Evolutionary conservation across 1,140 invertebrate species (phyloP).

Genomic region (Dreissena rostriformis): DNA sequence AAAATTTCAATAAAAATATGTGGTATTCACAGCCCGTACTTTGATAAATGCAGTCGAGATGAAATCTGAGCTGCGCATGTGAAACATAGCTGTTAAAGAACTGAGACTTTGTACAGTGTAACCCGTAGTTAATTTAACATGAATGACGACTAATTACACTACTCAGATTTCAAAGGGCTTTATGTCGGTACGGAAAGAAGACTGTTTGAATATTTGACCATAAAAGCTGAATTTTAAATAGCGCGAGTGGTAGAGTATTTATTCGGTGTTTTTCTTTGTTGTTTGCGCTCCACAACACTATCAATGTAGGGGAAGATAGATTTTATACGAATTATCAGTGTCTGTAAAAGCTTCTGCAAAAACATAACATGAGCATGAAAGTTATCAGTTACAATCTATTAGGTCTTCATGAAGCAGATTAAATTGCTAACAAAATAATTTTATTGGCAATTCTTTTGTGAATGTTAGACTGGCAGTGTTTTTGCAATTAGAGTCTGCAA

Average conservation of each 20-base stretch:
- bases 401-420: too few relatives aligned
- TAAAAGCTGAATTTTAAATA: conserved; percentile 48
- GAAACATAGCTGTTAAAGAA: conserved; percentile 52
- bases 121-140: conserved; percentile 50
- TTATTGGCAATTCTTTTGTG: too few relatives aligned
- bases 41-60: conserved; percentile 32
- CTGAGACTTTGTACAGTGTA: conserved; percentile 27
- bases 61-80: conserved; percentile 46
- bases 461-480: too few relatives aligned
- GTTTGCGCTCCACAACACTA: too few relatives aligned
- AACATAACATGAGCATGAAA: too few relatives aligned
- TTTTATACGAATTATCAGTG: too few relatives aligned
- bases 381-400: too few relatives aligned
- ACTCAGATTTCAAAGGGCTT: conserved; percentile 55
- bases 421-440: too few relatives aligned
- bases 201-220: conserved; percentile 49
- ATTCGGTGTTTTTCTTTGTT: too few relatives aligned
- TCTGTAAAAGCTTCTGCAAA: too few relatives aligned
- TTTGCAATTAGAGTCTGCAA: too few relatives aligned
- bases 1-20: conserved; percentile 50
- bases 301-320: too few relatives aligned
- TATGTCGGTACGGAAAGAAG: conserved; percentile 39
- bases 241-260: background rate
- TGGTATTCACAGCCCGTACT: conserved; percentile 26
- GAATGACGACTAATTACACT: conserved; percentile 55